phyloP scores from a whole-genome alignment of 2,113 vertebrate genomes.

The Oophaga pumilio region DNA sequence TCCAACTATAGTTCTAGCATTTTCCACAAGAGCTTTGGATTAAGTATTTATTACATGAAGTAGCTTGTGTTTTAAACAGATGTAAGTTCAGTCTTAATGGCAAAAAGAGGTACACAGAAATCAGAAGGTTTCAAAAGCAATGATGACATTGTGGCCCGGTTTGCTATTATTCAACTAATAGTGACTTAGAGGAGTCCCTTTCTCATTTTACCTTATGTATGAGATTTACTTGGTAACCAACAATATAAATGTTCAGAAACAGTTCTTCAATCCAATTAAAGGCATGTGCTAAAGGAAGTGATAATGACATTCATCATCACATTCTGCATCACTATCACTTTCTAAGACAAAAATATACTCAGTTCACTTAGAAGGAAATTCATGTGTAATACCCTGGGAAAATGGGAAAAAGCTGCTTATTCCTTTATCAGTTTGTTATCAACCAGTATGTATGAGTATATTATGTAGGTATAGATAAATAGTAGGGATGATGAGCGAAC shows the following conservation, averaged over 20 bases:
- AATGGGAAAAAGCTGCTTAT: too few species aligned
- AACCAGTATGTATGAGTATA: too few species aligned
- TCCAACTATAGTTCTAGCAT: not conserved
- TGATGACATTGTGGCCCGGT: not conserved
- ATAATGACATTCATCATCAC: slow-evolving; percentile 21
- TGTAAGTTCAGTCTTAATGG: not conserved
- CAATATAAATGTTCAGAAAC: not conserved
- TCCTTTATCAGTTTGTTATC: too few species aligned
- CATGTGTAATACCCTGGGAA: too few species aligned
- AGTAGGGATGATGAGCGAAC: too few species aligned
- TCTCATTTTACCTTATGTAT: not conserved
- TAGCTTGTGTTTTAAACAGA: not conserved
- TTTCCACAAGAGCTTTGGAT: not conserved
- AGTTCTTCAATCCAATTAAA: slow-evolving; percentile 1
- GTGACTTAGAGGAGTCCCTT: not conserved
- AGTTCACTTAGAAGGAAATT: too few species aligned
- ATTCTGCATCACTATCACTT: not conserved
- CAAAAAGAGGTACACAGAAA: not conserved
- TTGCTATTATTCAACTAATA: not conserved
- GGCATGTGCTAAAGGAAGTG: not conserved
- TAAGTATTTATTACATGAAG: not conserved
- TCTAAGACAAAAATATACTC: not conserved
- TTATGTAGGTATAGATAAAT: too few species aligned
- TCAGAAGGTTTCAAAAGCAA: too few species aligned
- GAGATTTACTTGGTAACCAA: not conserved